These are phyloP conservation scores for Cercopithecus mona DNA, from an alignment of 2,113 vertebrate genomes.

Conservation along the genomic window DNA sequence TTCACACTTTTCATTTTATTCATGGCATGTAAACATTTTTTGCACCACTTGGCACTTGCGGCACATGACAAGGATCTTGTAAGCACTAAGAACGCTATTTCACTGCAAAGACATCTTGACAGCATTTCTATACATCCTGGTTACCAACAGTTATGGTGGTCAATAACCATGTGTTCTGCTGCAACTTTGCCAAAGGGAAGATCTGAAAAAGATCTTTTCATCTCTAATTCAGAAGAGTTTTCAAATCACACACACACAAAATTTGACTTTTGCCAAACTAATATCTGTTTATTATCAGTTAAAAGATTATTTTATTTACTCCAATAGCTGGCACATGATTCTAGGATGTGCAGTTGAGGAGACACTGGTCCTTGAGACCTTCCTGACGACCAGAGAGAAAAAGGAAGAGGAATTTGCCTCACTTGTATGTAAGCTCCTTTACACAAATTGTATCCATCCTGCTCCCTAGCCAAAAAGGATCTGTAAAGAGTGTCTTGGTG, in stretches of 20 bases:
- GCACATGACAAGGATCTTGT: neutral
- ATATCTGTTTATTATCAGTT: slow-evolving; percentile 14
- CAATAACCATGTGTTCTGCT: neutral
- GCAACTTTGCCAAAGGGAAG: slow-evolving; percentile 7
- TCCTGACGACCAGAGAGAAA: neutral
- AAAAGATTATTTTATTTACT: neutral
- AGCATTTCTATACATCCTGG: neutral
- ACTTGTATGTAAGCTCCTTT: neutral
- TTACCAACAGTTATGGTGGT: neutral
- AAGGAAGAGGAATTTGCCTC: neutral
- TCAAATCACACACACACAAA: neutral
- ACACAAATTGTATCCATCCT: neutral
- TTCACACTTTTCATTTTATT: neutral
- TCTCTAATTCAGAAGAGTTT: slow-evolving; percentile 20
- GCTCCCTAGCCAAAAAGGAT: neutral
- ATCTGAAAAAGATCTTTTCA: neutral
- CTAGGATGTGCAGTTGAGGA: neutral
- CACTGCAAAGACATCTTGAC: neutral
- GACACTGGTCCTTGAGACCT: neutral
- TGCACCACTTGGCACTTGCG: neutral
- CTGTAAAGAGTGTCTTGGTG: neutral
- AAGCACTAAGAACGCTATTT: neutral
- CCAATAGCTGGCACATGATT: neutral
- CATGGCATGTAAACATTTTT: neutral
- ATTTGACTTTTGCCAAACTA: neutral